Evolutionary conservation across 2,797 vertebrate genomes (phyloP).

Genomic region (Prionace glauca): DNA sequence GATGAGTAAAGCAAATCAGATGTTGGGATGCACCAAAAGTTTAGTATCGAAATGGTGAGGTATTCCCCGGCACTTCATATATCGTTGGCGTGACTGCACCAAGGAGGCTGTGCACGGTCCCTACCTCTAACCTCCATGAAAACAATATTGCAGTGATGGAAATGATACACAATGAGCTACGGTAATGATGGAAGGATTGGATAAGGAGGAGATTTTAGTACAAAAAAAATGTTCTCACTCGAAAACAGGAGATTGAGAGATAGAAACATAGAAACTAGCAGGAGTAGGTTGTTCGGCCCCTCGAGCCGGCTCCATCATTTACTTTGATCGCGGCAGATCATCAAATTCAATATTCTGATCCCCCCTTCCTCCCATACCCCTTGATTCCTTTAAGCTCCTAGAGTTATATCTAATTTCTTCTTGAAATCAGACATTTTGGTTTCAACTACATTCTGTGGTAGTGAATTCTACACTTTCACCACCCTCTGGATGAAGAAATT

Average conservation of each 20-base stretch:
- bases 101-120: background rate
- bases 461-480: too few species aligned
- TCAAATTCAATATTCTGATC: too few species aligned
- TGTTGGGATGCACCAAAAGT: background rate
- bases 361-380: too few species aligned
- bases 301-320: too few species aligned
- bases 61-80: background rate
- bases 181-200: background rate
- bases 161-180: background rate
- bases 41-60: background rate
- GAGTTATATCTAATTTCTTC: too few species aligned
- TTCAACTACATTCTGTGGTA: too few species aligned
- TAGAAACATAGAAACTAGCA: too few species aligned
- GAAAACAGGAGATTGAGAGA: background rate
- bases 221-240: background rate
- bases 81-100: background rate
- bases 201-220: background rate
- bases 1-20: background rate
- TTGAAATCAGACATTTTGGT: too few species aligned
- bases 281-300: too few species aligned
- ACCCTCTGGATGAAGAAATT: too few species aligned
- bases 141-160: background rate
- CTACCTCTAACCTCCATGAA: background rate
- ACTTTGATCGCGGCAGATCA: too few species aligned
- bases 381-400: too few species aligned